These are phyloP conservation scores for Drosophila pectinifera DNA, from an alignment of 1,140 invertebrate species.

Conservation along the genomic window DNA sequence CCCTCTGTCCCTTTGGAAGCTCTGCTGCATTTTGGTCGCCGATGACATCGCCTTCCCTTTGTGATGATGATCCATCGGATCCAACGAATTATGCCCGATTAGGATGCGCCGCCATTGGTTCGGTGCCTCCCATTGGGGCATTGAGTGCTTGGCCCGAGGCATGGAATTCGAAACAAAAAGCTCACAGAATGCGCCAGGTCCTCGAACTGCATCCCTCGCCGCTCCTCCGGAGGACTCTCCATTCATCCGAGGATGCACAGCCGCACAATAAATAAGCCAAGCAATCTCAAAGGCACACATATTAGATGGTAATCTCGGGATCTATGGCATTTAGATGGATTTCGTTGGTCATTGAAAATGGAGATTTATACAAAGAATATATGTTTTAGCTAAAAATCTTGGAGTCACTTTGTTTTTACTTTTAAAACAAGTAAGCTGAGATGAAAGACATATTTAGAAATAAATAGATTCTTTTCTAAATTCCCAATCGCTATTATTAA, in stretches of 20 bases:
- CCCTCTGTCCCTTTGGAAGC: conserved; percentile 4
- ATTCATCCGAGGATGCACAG: conserved; percentile 48
- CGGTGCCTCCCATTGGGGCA: conserved; percentile 3
- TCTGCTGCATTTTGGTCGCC: conserved; percentile 38
- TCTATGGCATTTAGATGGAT: conserved; percentile 11
- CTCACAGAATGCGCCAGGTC: conserved; percentile 51
- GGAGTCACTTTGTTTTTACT: background rate
- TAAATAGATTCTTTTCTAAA: no score
- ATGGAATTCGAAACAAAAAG: conserved; percentile 57
- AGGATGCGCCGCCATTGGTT: conserved; percentile 11
- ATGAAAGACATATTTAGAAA: no score
- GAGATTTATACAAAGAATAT: background rate
- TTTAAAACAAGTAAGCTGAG: background rate
- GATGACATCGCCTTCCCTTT: conserved; percentile 58
- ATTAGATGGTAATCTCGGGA: conserved; percentile 30
- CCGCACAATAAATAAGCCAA: conserved; percentile 37
- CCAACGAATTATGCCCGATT: conserved; percentile 61
- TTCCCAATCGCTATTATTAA: background rate
- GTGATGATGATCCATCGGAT: conserved; percentile 53
- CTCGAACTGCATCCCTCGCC: conserved; percentile 3
- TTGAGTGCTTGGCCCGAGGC: conserved; percentile 17
- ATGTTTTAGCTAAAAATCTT: background rate
- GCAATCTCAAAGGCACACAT: conserved; percentile 29
- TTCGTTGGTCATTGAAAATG: conserved; percentile 11
- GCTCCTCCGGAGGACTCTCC: conserved; percentile 9